Evolutionary conservation across 2,888 invertebrate genomes (phyloP), one percentile per base, ranked within the genome.

Genomic region (Chironomus tentans): DNA sequence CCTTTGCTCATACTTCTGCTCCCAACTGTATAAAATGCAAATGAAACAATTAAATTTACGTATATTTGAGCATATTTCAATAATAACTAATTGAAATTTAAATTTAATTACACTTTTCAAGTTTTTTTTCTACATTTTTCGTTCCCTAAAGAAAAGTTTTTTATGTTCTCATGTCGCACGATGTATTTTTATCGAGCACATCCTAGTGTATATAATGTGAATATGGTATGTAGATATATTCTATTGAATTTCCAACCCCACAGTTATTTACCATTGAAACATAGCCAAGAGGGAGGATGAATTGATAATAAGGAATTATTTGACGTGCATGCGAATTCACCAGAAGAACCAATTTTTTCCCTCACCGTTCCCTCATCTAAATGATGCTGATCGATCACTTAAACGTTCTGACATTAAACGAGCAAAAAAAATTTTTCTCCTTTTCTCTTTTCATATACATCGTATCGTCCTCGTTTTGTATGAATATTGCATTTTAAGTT

Each of bases 31-130:
- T 18, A 56, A 15, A 56, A 56, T 15, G 15, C 24, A 24, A 24
- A 24, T 65, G 24, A 65, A 24, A 24, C 65, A 65, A 65, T 65
- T 65, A 65, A 65, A 24, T 65, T 65, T 65, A 22, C 65, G 65
- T 65, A 24, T 65, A 18, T 65, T 65, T 50, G 61, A 72, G 28
- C 62, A 72, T 72, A 38, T 72, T 72, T 62, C 61, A 50, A 28
- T 72, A 62, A 72, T 72, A 72, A 72, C 72, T 72, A 72, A 72
- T 72, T 72, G 72, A 72, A 72, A 72, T 72, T 72, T 72, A 72
- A 72, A 72, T 72, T 72, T 72, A 72, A 72, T 72, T 72, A 72
- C 62, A 56, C 56, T 56, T 18, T 18, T 56, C 56, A 18, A 38
- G 50, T 50, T n/a, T 50, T 50, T 50, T 50, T 2, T 38, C n/a